These are phyloP conservation scores for Drosophila melanosoma DNA, from an alignment of 2,888 invertebrate species.

Conservation along the genomic window DNA sequence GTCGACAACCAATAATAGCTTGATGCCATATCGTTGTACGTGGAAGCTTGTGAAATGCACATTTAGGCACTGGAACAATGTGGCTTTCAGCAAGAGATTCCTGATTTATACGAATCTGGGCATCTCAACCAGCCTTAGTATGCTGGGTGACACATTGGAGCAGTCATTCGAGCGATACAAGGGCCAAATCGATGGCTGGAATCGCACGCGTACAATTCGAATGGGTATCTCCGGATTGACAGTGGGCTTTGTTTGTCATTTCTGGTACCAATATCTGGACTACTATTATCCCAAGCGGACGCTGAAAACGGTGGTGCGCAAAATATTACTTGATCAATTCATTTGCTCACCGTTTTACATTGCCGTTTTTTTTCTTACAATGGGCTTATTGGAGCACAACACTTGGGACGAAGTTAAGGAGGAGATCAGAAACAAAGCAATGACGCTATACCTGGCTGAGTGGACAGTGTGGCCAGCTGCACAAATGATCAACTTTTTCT, in stretches of 20 bases:
- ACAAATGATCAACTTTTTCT: conserved; percentile 94
- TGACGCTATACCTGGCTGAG: conserved; percentile 91
- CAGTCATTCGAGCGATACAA: conserved; percentile 90
- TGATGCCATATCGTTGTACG: conserved; percentile 31
- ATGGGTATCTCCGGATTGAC: conserved; percentile 92
- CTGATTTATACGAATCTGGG: conserved; percentile 91
- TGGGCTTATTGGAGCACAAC: conserved; percentile 89
- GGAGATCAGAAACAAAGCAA: conserved; percentile 90
- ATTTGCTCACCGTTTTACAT: conserved; percentile 93
- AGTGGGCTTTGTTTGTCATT: conserved; percentile 92
- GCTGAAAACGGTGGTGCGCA: conserved; percentile 88
- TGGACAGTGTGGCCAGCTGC: conserved; percentile 97
- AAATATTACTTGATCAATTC: conserved; percentile 92
- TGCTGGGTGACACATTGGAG: conserved; percentile 91
- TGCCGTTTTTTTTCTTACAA: conserved; percentile 90
- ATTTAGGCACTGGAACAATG: conserved; percentile 42
- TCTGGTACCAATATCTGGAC: conserved; percentile 93
- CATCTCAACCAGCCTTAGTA: conserved; percentile 90
- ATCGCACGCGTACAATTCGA: conserved; percentile 88
- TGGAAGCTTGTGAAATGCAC: conserved; percentile 20
- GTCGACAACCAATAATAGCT: background rate
- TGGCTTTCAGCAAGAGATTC: conserved; percentile 87
- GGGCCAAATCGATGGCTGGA: conserved; percentile 86
- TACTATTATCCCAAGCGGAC: conserved; percentile 88
- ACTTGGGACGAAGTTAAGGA: conserved; percentile 87